Evolutionary conservation across 2,113 vertebrate species (phyloP).

Genomic region (Scophthalmus maximus): DNA sequence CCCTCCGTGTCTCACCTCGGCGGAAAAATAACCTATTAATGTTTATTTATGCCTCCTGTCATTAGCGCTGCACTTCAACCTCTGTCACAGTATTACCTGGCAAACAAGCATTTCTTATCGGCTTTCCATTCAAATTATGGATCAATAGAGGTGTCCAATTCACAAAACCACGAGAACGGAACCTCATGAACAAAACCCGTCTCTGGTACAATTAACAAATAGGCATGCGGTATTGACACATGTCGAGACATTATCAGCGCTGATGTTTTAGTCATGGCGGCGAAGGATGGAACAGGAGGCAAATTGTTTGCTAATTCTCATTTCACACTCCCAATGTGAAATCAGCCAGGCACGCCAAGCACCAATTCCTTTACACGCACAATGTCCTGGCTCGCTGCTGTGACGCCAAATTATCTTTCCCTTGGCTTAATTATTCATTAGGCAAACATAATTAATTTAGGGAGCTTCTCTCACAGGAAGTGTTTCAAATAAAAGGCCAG

Average conservation of each 20-base stretch:
- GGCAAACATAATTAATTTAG: slow-evolving; percentile 83
- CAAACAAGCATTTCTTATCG: slow-evolving; percentile 33
- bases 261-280: slow-evolving; percentile 76
- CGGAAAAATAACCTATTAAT: slow-evolving; percentile 48
- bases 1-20: slow-evolving; percentile 34
- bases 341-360: slow-evolving; percentile 70
- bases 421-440: slow-evolving; percentile 83
- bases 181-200: slow-evolving; percentile 41
- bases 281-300: slow-evolving; percentile 69
- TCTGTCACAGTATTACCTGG: slow-evolving; percentile 21
- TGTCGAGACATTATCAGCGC: slow-evolving; percentile 74
- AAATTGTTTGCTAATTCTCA: slow-evolving; percentile 81
- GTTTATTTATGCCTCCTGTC: slow-evolving; percentile 40
- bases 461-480: slow-evolving; percentile 77
- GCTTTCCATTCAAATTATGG: slow-evolving; percentile 49
- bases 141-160: slow-evolving; percentile 37
- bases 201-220: slow-evolving; percentile 61
- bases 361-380: slow-evolving; percentile 67
- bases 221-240: slow-evolving; percentile 67
- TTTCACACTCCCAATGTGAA: slow-evolving; percentile 78
- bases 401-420: slow-evolving; percentile 81
- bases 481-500: slow-evolving; percentile 79
- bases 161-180: slow-evolving; percentile 43
- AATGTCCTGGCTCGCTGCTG: slow-evolving; percentile 73
- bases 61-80: slow-evolving; percentile 20